A percentile compares a stretch with the other conserved stretches of the same genome.
phyloP scores from a whole-genome alignment of 2,113 vertebrate genomes.

The Barnardius zonarius region DNA sequence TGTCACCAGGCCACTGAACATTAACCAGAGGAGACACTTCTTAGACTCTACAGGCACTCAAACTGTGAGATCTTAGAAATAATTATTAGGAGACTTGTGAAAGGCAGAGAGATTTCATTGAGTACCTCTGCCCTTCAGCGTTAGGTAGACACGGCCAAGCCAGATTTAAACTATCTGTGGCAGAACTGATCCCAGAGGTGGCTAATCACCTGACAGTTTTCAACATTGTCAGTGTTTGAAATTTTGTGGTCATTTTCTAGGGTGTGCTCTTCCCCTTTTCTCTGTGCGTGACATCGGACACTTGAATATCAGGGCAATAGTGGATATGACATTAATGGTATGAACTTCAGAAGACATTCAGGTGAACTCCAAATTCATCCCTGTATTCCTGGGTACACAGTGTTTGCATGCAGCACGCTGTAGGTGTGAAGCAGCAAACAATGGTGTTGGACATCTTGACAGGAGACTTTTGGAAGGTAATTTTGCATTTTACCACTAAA shows the following conservation, averaged over 20 bases:
- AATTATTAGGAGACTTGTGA: background rate
- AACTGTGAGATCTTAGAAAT: background rate
- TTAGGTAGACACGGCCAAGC: background rate
- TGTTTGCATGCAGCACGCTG: background rate
- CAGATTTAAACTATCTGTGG: background rate
- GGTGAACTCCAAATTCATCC: background rate
- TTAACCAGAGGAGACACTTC: background rate
- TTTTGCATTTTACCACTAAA: background rate
- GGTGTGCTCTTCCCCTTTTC: background rate
- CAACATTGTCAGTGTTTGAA: background rate
- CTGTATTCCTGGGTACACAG: background rate
- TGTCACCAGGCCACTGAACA: background rate
- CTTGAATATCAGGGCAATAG: background rate
- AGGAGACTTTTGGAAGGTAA: background rate
- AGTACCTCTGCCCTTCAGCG: background rate
- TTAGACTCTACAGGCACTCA: background rate
- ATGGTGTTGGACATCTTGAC: background rate
- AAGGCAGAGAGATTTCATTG: background rate
- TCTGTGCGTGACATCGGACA: background rate
- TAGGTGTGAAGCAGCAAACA: background rate
- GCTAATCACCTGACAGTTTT: background rate
- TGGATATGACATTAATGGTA: background rate
- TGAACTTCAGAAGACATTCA: fast-evolving
- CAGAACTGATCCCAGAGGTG: background rate
- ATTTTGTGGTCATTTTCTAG: background rate